phyloP scores from a whole-genome alignment of 2,888 invertebrate species.

The Acleris sparsana region DNA sequence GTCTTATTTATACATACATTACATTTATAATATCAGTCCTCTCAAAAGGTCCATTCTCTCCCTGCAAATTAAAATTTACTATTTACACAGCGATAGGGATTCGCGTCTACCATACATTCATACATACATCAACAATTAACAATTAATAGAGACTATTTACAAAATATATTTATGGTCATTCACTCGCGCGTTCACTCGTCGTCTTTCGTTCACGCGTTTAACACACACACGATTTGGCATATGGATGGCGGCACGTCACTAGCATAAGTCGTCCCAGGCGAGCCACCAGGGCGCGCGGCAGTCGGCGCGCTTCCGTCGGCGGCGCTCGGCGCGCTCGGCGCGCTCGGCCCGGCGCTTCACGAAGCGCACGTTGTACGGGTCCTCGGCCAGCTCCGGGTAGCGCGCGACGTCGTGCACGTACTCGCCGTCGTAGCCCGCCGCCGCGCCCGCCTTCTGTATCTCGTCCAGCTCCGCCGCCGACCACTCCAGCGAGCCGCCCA shows the following conservation, averaged over 20 bases:
- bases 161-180: conserved; percentile 74
- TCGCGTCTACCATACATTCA: conserved; percentile 78
- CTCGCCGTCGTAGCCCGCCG: conserved; percentile 94
- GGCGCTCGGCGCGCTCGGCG: conserved; percentile 86
- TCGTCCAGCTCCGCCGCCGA: conserved; percentile 94
- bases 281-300: conserved; percentile 79
- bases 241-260: conserved; percentile 78
- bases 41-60: conserved; percentile 84
- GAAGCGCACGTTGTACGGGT: conserved; percentile 96
- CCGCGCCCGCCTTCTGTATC: conserved; percentile 92
- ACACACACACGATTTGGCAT: conserved; percentile 81
- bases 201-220: conserved; percentile 62
- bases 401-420: conserved; percentile 95
- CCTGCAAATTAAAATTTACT: conserved; percentile 82
- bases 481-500: conserved; percentile 93
- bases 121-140: conserved; percentile 84
- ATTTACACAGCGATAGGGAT: conserved; percentile 84
- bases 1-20: conserved; percentile 82
- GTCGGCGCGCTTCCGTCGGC: conserved; percentile 87
- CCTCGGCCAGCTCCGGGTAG: conserved; percentile 97
- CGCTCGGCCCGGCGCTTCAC: conserved; percentile 90
- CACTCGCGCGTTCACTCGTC: conserved; percentile 70
- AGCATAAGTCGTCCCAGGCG: conserved; percentile 74
- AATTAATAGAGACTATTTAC: conserved; percentile 84
- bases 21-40: conserved; percentile 83